Evolutionary conservation across 2,888 invertebrate genomes (phyloP), one percentile per base, ranked within the genome.

Genomic region (Tholera decimalis): DNA sequence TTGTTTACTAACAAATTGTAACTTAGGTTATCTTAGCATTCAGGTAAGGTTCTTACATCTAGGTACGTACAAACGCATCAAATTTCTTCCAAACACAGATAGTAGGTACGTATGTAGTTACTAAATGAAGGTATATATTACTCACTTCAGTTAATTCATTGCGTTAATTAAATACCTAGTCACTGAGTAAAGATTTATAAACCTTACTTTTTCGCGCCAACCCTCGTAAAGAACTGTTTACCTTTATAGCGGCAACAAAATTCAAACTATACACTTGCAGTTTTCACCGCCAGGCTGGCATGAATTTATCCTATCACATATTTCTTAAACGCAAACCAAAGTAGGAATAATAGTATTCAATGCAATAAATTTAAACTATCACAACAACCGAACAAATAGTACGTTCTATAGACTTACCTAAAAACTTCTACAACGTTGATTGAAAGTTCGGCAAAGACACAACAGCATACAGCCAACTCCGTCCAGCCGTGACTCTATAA

Each of bases 401-500:
- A 43, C 6, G 28, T n/a, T 26, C 13, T 33, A 22, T 33, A 39
- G 26, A 74, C 73, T 74, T 64, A 74, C 73, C 44, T 57, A 62
- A 9, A 50, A 63, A 51, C n/a, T 58, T 60, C 55, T 72, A 58
- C 28, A n/a, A 24, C 41, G 24, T 33, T 24, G 43, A 24, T 46
- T 58, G 44, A 51, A 15, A 64, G 51, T 62, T 20, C 59, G 43
- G 59, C 61, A 68, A 64, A 57, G 64, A 43, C 59, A 37, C 57
- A 33, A 73, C 39, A 39, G 28, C 67, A 68, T 35, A 67, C 88
- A 83, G 84, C 88, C 88, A 80, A 69, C 83, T 76, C 85, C 83
- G 79, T 64, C 82, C 85, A 83, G 82, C 69, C 67, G 77, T 77
- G 72, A 75, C 83, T 72, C 80, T 80, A 78, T 83, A 91, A 89